These are phyloP conservation scores for Cheumatopsyche charites DNA, from an alignment of 1,140 invertebrate genomes.

Conservation along the genomic window DNA sequence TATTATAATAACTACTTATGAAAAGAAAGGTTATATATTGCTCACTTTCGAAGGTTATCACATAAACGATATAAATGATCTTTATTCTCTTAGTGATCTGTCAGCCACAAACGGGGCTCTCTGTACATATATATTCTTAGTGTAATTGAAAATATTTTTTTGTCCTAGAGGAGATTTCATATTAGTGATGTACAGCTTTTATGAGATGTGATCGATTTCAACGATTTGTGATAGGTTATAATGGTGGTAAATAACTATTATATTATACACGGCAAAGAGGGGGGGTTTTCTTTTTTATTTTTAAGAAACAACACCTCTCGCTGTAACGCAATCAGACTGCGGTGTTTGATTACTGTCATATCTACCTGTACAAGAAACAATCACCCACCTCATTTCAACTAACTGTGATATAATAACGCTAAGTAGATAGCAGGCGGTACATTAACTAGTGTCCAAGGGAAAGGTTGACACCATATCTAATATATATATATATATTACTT, in stretches of 20 bases:
- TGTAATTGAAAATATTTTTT: slow-evolving; percentile 49
- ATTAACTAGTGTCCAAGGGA: slow-evolving; percentile 64
- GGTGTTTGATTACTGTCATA: slow-evolving; percentile 58
- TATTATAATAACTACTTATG: slow-evolving; percentile 31
- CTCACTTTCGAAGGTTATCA: slow-evolving; percentile 39
- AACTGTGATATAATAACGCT: slow-evolving; percentile 66
- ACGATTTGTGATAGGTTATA: slow-evolving; percentile 49
- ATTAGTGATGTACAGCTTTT: slow-evolving; percentile 48
- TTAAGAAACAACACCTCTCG: slow-evolving; percentile 50
- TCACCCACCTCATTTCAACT: slow-evolving; percentile 63
- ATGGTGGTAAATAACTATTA: slow-evolving; percentile 39
- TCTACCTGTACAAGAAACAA: slow-evolving; percentile 62
- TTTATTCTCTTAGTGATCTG: slow-evolving; percentile 45
- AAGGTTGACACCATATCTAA: slow-evolving; percentile 66
- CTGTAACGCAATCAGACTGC: slow-evolving; percentile 52
- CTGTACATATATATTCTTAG: slow-evolving; percentile 49
- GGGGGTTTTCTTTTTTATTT: slow-evolving; percentile 47
- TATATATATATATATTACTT: too few species aligned
- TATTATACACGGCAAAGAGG: slow-evolving; percentile 31
- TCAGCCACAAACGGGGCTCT: slow-evolving; percentile 42
- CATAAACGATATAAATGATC: slow-evolving; percentile 41
- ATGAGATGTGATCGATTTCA: slow-evolving; percentile 48
- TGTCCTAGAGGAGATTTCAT: slow-evolving; percentile 48
- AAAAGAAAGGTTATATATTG: slow-evolving; percentile 37
- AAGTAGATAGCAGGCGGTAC: slow-evolving; percentile 65